Percentiles rank a stretch among this genome's conserved stretches.
Evolutionary conservation across 2,797 vertebrate species (phyloP).

Genomic region (Coracias cyanogaster): DNA sequence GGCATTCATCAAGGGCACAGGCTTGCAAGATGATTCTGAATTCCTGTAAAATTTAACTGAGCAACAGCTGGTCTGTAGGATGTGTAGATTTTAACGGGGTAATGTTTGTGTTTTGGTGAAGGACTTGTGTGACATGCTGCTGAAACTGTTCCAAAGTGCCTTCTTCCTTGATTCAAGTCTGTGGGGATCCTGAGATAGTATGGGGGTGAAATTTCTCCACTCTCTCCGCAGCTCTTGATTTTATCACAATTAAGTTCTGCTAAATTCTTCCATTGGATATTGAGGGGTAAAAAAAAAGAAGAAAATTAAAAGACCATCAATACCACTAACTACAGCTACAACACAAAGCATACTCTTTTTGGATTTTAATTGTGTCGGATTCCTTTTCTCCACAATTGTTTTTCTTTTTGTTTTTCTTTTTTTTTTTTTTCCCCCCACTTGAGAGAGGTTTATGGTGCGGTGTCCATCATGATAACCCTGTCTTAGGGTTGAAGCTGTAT

Average conservation of each 20-base stretch:
- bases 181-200: neutral
- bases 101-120: conserved; percentile 32
- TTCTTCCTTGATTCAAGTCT: neutral
- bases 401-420: conserved; percentile 54
- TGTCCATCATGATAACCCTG: conserved; percentile 72
- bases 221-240: neutral
- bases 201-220: neutral
- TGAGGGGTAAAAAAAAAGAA: neutral
- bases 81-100: conserved; percentile 42
- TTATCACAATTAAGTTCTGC: neutral
- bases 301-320: neutral
- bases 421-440: conserved; percentile 50
- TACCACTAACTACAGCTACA: neutral
- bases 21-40: neutral
- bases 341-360: conserved; percentile 69
- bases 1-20: neutral
- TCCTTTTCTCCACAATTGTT: conserved; percentile 66
- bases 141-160: neutral
- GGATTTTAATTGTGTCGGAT: conserved; percentile 74
- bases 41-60: conserved; percentile 15
- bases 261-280: neutral
- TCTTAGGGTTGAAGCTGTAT: conserved; percentile 79
- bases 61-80: conserved; percentile 52
- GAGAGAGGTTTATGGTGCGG: conserved; percentile 78
- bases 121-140: neutral